Conservation (phyloP, 2,113 vertebrate genomes). For the Cynocephalus volans region DNA sequence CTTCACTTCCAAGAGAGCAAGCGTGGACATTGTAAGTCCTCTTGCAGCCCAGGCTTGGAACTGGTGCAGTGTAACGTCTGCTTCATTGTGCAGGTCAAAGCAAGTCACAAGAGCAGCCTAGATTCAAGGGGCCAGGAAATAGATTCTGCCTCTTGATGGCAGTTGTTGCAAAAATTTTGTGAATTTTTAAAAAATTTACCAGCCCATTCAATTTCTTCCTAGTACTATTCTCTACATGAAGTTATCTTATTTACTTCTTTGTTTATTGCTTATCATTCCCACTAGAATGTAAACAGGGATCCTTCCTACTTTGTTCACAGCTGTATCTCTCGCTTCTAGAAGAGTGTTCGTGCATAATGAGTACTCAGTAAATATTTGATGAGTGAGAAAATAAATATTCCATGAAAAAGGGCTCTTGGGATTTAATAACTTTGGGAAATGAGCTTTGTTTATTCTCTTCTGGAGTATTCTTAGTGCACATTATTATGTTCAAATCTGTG, state of each 20-base stretch:
- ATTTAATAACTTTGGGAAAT: background rate
- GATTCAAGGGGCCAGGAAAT: background rate
- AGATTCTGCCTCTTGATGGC: background rate
- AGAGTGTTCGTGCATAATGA: fast-evolving
- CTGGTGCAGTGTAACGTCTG: background rate
- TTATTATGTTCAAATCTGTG: background rate
- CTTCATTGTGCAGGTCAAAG: background rate
- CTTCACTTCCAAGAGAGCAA: background rate
- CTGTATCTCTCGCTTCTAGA: background rate
- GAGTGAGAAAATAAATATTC: background rate
- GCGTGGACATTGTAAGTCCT: background rate
- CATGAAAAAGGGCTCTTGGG: background rate
- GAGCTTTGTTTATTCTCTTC: background rate
- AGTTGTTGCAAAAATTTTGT: background rate
- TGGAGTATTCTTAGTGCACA: background rate
- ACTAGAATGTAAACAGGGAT: background rate
- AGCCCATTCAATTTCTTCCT: background rate
- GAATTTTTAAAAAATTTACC: background rate
- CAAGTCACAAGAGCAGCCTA: background rate
- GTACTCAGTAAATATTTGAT: background rate
- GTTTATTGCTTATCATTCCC: background rate
- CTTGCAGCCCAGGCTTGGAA: background rate
- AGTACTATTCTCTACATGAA: background rate
- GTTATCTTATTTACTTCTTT: background rate
- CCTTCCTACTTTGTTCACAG: background rate